Percentiles rank a stretch among this genome's conserved stretches.
Evolutionary conservation across 2,797 vertebrate genomes (phyloP).

Genomic region (Anguilla marmorata): DNA sequence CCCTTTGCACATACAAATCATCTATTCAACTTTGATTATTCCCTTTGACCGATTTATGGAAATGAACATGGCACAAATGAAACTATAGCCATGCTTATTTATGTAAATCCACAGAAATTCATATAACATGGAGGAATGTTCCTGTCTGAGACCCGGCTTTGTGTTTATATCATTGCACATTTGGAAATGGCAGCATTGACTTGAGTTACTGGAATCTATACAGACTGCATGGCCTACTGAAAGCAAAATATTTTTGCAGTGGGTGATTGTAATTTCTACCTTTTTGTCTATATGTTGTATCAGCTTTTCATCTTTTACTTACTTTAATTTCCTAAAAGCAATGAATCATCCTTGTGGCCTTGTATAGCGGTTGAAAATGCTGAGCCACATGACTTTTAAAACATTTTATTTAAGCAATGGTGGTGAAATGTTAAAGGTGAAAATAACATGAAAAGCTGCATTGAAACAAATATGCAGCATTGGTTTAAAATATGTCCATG

Average conservation of each 20-base stretch:
- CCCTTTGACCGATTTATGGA: neutral
- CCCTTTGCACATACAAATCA: neutral
- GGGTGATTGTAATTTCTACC: neutral
- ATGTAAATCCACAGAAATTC: neutral
- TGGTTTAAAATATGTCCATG: neutral
- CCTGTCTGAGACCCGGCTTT: neutral
- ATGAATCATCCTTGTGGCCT: neutral
- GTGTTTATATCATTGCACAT: neutral
- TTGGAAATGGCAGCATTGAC: neutral
- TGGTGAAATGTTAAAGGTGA: constrained; percentile 3
- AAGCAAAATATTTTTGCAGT: neutral
- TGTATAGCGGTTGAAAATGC: neutral
- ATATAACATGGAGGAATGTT: neutral
- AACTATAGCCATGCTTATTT: neutral
- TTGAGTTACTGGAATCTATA: neutral
- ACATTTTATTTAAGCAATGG: neutral
- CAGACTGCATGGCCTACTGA: neutral
- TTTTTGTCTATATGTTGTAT: neutral
- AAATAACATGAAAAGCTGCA: neutral
- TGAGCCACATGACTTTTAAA: neutral
- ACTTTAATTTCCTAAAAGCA: neutral
- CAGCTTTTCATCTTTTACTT: neutral
- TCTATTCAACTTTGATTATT: neutral
- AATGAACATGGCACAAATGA: neutral
- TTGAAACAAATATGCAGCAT: neutral